Conservation (phyloP, 2,888 invertebrate species). For the Erebia epiphron region DNA sequence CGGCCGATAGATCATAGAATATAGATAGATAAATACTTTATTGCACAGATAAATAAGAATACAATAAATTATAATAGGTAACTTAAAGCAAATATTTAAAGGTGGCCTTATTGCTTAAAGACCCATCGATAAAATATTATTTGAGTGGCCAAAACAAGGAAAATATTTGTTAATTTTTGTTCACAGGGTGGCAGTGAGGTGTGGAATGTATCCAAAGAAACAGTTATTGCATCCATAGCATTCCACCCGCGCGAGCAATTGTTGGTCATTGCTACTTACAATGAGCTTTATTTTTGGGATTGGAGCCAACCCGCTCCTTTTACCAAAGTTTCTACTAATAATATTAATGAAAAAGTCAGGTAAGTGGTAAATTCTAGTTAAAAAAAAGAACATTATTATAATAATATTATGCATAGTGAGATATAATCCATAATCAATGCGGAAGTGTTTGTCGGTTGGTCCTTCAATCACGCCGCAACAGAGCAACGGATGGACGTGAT, state of each 20-base stretch:
- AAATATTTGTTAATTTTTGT: neutral
- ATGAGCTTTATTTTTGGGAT: constrained; percentile 94
- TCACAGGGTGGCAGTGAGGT: constrained; percentile 92
- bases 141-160: neutral
- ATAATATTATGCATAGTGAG: too few species aligned
- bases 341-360: constrained; percentile 92
- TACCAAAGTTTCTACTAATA: constrained; percentile 88
- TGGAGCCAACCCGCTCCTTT: constrained; percentile 91
- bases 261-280: constrained; percentile 92
- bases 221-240: constrained; percentile 92
- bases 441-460: too few species aligned
- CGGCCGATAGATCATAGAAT: too few species aligned
- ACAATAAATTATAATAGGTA: too few species aligned
- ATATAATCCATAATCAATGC: too few species aligned
- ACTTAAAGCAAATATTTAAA: too few species aligned
- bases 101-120: too few species aligned
- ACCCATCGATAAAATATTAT: neutral
- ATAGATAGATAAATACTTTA: too few species aligned
- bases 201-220: constrained; percentile 88
- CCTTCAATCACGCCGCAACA: too few species aligned
- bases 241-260: constrained; percentile 93
- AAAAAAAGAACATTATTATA: neutral
- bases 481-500: too few species aligned
- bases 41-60: too few species aligned
- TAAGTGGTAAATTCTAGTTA: constrained; percentile 54